Base-by-base conservation (phyloP, 2,797 vertebrate species). In the Eleutherodactylus coqui region DNA sequence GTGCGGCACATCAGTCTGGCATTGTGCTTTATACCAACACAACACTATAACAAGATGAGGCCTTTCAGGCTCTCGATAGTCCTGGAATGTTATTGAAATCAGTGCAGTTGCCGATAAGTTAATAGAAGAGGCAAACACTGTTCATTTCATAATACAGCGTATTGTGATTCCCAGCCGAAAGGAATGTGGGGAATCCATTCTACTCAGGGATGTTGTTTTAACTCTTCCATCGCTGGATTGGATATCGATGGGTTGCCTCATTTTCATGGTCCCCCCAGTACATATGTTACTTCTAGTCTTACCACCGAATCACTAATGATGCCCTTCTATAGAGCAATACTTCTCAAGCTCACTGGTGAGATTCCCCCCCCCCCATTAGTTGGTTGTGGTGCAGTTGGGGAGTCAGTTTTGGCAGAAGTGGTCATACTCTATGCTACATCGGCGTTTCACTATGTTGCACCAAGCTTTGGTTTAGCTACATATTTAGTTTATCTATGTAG, bases 61-160 rank as follows among this genome's bases (percentile, higher is more conserved):
- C 93, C 93, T 94, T 95, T 94, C 95, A 96, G 95, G 95, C 97
- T 96, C 96, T 96, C 95, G 96, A 96, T 93, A 95, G 93, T 92
- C 93, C 91, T 91, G 95, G 95, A 96, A 96, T 98, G 96, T 96
- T 97, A 97, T 97, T 96, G 93, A 94, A 84, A 92, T 95, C 96
- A 95, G 92, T 95, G 96, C 94, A 93, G 96, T 96, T 97, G 94
- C 95, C 96, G 94, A 89, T 94, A 93, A 94, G 93, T 96, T 96
- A 96, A 96, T 96, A 94, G 95, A 94, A 95, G 93, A 97, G 96
- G 96, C 96, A 96, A 98, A 97, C 97, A 98, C 96, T 98, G 97
- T 98, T 97, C 96, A 97, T 97, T 98, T 97, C 95, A 95, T 94
- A 96, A 96, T 92, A 94, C 94, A 92, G 90, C 91, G 90, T 96